phyloP scores from a whole-genome alignment of 1,140 invertebrate species.

The Pachypsylla venusta region DNA sequence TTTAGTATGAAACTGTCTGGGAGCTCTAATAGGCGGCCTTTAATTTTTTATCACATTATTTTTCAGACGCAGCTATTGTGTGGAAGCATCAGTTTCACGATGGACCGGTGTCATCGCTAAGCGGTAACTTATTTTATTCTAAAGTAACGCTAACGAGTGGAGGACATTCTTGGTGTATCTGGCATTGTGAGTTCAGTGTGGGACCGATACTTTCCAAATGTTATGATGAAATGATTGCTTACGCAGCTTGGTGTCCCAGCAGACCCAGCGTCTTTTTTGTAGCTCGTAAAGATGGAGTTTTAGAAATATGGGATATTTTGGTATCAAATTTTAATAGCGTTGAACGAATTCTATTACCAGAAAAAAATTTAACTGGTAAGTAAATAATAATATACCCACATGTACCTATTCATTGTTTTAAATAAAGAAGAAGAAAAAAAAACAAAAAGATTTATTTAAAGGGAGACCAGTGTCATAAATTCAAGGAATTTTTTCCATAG shows the following conservation, averaged over 20 bases:
- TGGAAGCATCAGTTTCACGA: background rate
- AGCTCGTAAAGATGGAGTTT: constrained; percentile 16
- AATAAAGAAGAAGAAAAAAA: too few relatives aligned
- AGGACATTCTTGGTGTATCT: constrained; percentile 7
- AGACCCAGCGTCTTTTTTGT: constrained; percentile 18
- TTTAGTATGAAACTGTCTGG: too few relatives aligned
- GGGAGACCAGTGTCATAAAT: too few relatives aligned
- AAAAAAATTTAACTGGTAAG: background rate
- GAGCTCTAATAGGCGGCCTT: too few relatives aligned
- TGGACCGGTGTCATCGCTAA: background rate
- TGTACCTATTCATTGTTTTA: too few relatives aligned
- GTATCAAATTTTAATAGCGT: background rate
- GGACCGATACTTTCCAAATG: constrained; percentile 18
- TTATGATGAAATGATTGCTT: constrained; percentile 16
- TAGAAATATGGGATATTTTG: constrained; percentile 23
- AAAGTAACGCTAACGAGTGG: background rate
- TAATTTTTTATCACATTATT: too few relatives aligned
- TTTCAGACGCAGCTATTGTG: background rate
- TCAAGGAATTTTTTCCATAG: too few relatives aligned
- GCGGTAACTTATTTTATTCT: background rate
- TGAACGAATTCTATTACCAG: background rate
- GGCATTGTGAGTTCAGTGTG: constrained; percentile 15
- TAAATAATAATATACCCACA: too few relatives aligned
- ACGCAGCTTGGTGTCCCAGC: constrained; percentile 16
- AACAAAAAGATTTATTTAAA: too few relatives aligned